Percentiles rank a stretch among this genome's conserved stretches.
These are phyloP conservation scores for Noctua janthe DNA, from an alignment of 2,888 invertebrate species.

Conservation along the genomic window DNA sequence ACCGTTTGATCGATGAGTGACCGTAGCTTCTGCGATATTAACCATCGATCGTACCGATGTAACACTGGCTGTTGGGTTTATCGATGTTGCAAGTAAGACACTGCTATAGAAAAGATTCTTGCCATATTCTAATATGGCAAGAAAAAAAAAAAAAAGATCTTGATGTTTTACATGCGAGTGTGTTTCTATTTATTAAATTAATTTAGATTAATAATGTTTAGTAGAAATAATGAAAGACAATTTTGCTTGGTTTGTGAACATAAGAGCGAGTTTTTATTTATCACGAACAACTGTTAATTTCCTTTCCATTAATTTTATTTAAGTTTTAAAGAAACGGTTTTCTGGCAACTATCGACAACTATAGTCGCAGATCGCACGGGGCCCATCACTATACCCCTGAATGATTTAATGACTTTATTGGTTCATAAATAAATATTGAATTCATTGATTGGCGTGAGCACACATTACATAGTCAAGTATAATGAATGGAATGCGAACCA, in stretches of 20 bases:
- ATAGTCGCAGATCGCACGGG: background rate
- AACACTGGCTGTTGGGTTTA: slow-evolving; percentile 42
- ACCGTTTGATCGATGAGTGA: slow-evolving; percentile 43
- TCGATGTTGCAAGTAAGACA: slow-evolving; percentile 39
- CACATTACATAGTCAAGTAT: slow-evolving; percentile 30
- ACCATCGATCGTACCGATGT: slow-evolving; percentile 43
- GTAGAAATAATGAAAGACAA: background rate
- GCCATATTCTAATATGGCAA: background rate
- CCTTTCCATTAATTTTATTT: background rate
- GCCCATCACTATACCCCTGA: slow-evolving; percentile 30
- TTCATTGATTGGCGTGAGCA: slow-evolving; percentile 56
- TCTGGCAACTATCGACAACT: slow-evolving; percentile 22
- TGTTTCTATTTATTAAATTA: background rate
- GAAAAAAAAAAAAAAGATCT: background rate
- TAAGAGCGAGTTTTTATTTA: background rate
- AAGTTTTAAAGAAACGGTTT: background rate
- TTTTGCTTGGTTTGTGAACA: background rate
- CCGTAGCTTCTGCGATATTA: slow-evolving; percentile 10
- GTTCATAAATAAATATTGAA: slow-evolving; percentile 58
- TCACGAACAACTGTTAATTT: background rate
- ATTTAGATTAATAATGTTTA: background rate
- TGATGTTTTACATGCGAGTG: background rate
- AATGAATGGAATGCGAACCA: slow-evolving; percentile 50
- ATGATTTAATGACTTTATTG: slow-evolving; percentile 62
- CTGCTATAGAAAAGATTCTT: background rate